Conservation (phyloP, 2,888 invertebrate genomes). For the Yponomeuta evonymella region DNA sequence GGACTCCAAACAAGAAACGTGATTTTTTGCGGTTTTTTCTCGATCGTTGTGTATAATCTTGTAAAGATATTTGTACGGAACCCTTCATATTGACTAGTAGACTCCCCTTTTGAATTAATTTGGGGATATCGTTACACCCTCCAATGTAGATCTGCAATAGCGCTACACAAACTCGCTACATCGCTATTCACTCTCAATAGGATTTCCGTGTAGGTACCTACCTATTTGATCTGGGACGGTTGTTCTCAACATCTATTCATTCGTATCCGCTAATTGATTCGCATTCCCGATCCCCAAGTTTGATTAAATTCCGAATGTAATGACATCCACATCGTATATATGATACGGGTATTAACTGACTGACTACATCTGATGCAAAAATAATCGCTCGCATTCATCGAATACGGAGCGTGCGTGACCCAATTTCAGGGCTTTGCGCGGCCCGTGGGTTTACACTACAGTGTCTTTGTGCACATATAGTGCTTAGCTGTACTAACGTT, state of each 20-base stretch:
- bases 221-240: neutral
- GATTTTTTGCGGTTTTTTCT: too few species aligned
- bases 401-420: neutral
- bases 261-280: neutral
- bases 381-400: neutral
- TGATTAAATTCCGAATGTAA: slow-evolving; percentile 2
- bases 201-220: neutral
- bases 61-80: too few species aligned
- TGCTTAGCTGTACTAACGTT: too few species aligned
- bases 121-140: too few species aligned
- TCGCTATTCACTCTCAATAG: too few species aligned
- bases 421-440: neutral
- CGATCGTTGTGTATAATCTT: too few species aligned
- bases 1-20: too few species aligned
- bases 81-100: too few species aligned
- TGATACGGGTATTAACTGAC: neutral
- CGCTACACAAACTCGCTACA: too few species aligned
- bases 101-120: too few species aligned
- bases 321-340: neutral
- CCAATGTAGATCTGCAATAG: too few species aligned
- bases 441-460: neutral
- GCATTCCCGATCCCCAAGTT: neutral
- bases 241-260: neutral
- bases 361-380: neutral
- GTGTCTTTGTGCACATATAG: slow-evolving; percentile 1